Conservation (phyloP, 2,888 invertebrate genomes). For the Tetrapedia diversipes region DNA sequence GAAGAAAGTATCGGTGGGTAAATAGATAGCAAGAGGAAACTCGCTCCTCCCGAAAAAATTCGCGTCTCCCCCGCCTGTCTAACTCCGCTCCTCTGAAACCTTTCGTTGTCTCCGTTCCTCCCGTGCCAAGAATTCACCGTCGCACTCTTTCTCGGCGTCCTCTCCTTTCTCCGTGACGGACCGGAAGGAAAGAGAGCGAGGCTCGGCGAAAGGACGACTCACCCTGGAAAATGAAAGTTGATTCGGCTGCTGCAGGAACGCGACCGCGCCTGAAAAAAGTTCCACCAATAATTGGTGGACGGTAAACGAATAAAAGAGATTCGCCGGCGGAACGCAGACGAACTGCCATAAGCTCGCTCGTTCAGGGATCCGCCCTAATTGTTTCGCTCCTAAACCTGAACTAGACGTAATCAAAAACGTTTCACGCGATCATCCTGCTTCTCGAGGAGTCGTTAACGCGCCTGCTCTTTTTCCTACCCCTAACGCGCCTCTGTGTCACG, state of each 20-base stretch:
- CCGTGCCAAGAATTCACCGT: background rate
- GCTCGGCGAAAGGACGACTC: constrained; percentile 55
- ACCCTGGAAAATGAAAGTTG: constrained; percentile 64
- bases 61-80: too few species aligned
- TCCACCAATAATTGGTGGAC: background rate
- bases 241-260: constrained; percentile 17
- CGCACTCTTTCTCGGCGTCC: background rate
- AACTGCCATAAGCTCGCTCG: background rate
- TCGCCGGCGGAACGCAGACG: background rate
- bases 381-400: background rate
- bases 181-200: constrained; percentile 11
- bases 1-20: constrained; percentile 30
- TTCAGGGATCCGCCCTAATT: background rate
- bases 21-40: constrained; percentile 3
- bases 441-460: too few species aligned
- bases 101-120: constrained; percentile 7
- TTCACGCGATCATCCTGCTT: too few species aligned
- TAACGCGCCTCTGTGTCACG: too few species aligned
- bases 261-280: background rate
- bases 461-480: too few species aligned
- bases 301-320: background rate
- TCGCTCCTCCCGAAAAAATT: background rate
- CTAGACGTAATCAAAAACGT: too few species aligned
- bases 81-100: too few species aligned
- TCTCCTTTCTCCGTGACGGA: constrained; percentile 29